phyloP scores from a whole-genome alignment of 2,113 vertebrate species.

The Vanacampus margaritifer region DNA sequence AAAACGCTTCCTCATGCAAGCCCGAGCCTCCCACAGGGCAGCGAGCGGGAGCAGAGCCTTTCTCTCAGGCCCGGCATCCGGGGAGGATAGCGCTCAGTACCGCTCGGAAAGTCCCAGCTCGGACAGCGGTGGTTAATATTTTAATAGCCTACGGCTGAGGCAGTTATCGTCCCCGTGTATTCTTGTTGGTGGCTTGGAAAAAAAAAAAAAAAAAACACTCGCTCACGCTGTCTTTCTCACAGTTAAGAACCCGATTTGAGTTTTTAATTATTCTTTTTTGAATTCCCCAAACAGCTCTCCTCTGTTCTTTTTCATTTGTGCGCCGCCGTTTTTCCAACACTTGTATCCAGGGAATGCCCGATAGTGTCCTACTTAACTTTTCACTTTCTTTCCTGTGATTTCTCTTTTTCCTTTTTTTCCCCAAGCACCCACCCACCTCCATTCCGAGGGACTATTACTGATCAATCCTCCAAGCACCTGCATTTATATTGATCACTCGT shows the following conservation, averaged over 20 bases:
- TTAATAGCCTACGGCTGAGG: slow-evolving; percentile 75
- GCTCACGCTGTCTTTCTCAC: slow-evolving; percentile 56
- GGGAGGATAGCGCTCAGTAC: slow-evolving; percentile 74
- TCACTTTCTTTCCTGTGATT: slow-evolving; percentile 75
- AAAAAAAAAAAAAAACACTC: slow-evolving; percentile 33
- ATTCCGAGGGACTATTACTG: slow-evolving; percentile 66
- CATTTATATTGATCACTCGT: slow-evolving; percentile 71
- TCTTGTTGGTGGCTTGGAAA: slow-evolving; percentile 74
- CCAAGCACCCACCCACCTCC: not conserved
- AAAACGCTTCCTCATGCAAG: slow-evolving; percentile 73
- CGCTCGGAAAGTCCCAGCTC: slow-evolving; percentile 70
- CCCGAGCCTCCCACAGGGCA: slow-evolving; percentile 70
- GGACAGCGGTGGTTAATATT: slow-evolving; percentile 78
- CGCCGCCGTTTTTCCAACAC: slow-evolving; percentile 72
- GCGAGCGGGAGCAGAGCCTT: slow-evolving; percentile 68
- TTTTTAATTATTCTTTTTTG: slow-evolving; percentile 79
- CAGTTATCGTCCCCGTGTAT: slow-evolving; percentile 72
- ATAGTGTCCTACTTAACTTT: slow-evolving; percentile 79
- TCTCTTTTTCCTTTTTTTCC: slow-evolving; percentile 47
- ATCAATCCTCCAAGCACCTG: slow-evolving; percentile 73
- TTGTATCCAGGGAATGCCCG: slow-evolving; percentile 69
- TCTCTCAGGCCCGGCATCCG: slow-evolving; percentile 71
- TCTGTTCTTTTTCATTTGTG: slow-evolving; percentile 77
- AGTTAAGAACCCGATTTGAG: slow-evolving; percentile 75
- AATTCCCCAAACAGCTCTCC: slow-evolving; percentile 75